Evolutionary conservation across 2,797 vertebrate genomes (phyloP), one percentile per base, ranked within the genome.

Genomic region (Neosilurus hyrtlii): DNA sequence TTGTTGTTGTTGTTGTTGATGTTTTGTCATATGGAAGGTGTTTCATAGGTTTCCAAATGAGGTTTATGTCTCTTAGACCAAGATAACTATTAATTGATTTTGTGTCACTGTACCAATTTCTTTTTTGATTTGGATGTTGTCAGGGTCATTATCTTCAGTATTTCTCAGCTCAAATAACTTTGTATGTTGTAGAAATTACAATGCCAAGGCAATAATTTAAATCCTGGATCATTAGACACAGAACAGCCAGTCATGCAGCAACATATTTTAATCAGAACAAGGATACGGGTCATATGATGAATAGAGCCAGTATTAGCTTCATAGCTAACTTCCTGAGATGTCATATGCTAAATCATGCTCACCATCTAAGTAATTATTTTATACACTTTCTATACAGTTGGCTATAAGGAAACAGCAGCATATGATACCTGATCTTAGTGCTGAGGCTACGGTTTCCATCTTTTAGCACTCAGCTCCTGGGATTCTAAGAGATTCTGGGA

Each of bases 401-500:
- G 20, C 52, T 51, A 43, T 20, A 56, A 74, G 26, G 9, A 12
- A 57, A 10, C 51, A 74, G 26, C 24, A 74, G 54, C 72, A 74
- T 12, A 35, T 57, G 72, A 12, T 22, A 16, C 16, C 72, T 22
- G 72, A 57, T 52, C 18, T 24, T 57, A 11, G 9, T 10, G n/a
- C 71, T 11, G 52, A 73, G 49, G 24, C 72, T 43, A 11, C 54
- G 10, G 57, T 57, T 82, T 63, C 80, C 61, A 59, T 68, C 24
- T 24, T 67, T 78, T 79, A 84, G 52, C 54, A 51, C 80, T 79
- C 71, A 61, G 71, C 80, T 61, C 20, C 20, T 43, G 68, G 73
- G 74, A 84, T 86, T 86, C 83, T 49, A 65, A 63, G 76, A 37
- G 22, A 52, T 61, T 71, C 54, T 66, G 79, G 22, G 49, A 37